Conservation (phyloP, 2,797 vertebrate genomes). For the Macrochelys suwanniensis region DNA sequence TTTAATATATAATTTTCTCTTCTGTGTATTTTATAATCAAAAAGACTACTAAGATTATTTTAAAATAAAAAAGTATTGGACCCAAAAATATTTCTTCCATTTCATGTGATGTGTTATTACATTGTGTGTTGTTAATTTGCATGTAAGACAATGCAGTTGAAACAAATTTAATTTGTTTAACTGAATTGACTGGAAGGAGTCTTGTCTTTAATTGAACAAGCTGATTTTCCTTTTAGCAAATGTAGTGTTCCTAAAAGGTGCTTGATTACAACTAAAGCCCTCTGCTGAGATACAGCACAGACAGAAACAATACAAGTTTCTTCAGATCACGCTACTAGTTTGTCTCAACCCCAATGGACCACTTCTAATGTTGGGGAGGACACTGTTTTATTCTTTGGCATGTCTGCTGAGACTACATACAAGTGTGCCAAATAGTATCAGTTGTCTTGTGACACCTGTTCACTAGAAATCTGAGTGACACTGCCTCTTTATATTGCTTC, state of each 20-base stretch:
- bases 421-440: not conserved
- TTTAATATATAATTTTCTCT: slow-evolving; percentile 36
- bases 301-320: not conserved
- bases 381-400: not conserved
- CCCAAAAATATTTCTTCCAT: not conserved
- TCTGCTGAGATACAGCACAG: not conserved
- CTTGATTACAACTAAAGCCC: not conserved
- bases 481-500: not conserved
- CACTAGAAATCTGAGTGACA: not conserved
- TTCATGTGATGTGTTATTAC: not conserved
- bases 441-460: not conserved
- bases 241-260: not conserved
- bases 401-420: accelerated
- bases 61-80: not conserved
- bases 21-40: not conserved
- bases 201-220: not conserved
- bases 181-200: not conserved
- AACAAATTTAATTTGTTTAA: not conserved
- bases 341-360: not conserved
- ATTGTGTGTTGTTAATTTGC: not conserved
- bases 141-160: not conserved
- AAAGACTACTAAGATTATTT: slow-evolving; percentile 32
- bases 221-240: not conserved
- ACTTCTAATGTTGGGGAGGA: not conserved
- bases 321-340: not conserved